Percentiles rank a stretch among this genome's conserved stretches.
These are phyloP conservation scores for Hyphantria cunea DNA, from an alignment of 1,140 invertebrate genomes.

Conservation along the genomic window DNA sequence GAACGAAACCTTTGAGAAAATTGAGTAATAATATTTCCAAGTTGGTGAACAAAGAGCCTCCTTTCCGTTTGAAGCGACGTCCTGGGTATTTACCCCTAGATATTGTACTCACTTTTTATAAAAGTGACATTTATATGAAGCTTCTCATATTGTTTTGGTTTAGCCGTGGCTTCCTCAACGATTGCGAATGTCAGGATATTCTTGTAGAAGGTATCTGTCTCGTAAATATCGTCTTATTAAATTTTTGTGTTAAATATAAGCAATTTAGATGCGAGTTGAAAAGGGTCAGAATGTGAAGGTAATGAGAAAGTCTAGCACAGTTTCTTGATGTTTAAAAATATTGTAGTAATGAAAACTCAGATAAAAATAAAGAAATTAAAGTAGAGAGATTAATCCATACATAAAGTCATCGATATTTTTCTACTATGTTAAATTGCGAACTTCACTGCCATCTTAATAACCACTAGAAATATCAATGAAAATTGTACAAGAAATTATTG, in stretches of 20 bases:
- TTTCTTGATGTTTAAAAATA: too few relatives aligned
- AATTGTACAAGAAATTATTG: too few relatives aligned
- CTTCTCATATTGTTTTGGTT: conserved; percentile 24
- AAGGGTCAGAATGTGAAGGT: too few relatives aligned
- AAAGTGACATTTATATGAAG: conserved; percentile 35
- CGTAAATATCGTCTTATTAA: conserved; percentile 11
- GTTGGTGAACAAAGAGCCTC: conserved; percentile 64
- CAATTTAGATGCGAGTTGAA: background rate
- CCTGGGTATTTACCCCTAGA: conserved; percentile 53
- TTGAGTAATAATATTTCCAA: conserved; percentile 73
- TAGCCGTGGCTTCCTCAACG: background rate
- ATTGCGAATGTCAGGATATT: conserved; percentile 14
- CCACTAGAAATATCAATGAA: too few relatives aligned
- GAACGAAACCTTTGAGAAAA: conserved; percentile 57
- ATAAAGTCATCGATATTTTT: too few relatives aligned
- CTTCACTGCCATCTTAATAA: too few relatives aligned
- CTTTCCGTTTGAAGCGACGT: conserved; percentile 55
- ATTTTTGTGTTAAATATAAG: conserved; percentile 3
- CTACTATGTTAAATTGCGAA: too few relatives aligned
- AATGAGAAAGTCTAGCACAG: too few relatives aligned
- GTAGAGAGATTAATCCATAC: too few relatives aligned
- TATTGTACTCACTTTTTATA: conserved; percentile 30
- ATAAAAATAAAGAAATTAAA: too few relatives aligned
- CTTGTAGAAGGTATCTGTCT: conserved; percentile 13
- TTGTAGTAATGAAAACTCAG: too few relatives aligned